Evolutionary conservation across 2,888 invertebrate genomes (phyloP).

Genomic region (Cephalotes varians): DNA sequence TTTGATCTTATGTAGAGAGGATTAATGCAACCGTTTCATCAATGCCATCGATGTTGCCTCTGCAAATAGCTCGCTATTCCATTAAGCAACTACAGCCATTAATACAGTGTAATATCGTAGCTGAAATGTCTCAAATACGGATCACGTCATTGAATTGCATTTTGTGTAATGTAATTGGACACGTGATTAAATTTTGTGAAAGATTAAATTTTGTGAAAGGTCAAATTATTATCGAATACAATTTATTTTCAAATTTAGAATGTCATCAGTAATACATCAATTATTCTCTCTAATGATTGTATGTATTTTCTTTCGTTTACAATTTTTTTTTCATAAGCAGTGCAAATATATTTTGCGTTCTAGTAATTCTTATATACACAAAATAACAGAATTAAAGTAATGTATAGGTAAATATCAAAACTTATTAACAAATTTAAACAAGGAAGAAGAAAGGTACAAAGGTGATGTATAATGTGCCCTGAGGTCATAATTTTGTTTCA

Average conservation of each 20-base stretch:
- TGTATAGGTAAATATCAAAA: conserved; percentile 1
- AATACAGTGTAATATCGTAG: background rate
- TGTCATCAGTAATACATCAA: no score
- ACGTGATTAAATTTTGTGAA: background rate
- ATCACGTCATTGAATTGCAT: conserved; percentile 1
- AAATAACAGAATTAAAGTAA: conserved; percentile 7
- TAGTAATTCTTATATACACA: background rate
- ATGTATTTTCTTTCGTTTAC: background rate
- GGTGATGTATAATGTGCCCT: conserved; percentile 10
- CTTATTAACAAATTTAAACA: conserved; percentile 12
- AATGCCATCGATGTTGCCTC: conserved; percentile 13
- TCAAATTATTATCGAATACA: background rate
- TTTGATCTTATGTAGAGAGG: background rate
- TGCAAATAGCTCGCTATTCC: conserved; percentile 31
- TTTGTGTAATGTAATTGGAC: background rate
- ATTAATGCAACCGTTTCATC: conserved; percentile 23
- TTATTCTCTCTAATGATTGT: background rate
- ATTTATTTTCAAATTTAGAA: conserved; percentile 7
- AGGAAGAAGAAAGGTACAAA: background rate
- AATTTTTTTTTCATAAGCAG: background rate
- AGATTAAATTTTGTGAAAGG: no score
- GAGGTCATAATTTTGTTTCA: conserved; percentile 27
- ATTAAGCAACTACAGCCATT: conserved; percentile 32
- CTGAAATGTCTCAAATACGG: conserved; percentile 31
- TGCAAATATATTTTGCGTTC: background rate